phyloP scores from a whole-genome alignment of 2,113 vertebrate species.

The Planiliza haematocheilus region DNA sequence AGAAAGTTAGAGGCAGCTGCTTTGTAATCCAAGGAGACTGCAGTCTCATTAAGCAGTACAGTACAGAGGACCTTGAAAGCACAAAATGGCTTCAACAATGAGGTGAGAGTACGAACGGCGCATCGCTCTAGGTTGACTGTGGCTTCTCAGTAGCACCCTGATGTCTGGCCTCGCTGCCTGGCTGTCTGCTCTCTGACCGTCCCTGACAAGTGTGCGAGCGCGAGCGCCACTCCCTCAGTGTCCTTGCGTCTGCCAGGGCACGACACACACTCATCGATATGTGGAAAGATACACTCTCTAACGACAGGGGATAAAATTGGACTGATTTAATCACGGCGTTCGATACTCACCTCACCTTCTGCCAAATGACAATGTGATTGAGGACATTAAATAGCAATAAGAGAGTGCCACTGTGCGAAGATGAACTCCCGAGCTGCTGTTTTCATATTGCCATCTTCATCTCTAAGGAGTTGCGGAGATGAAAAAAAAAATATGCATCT shows the following conservation, averaged over 20 bases:
- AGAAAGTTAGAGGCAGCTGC: background rate
- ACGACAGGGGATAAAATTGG: slow-evolving; percentile 53
- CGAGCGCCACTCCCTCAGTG: slow-evolving; percentile 59
- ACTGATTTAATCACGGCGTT: slow-evolving; percentile 70
- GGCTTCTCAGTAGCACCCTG: slow-evolving; percentile 63
- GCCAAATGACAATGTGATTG: slow-evolving; percentile 72
- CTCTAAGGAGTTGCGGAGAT: slow-evolving; percentile 29
- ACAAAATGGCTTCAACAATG: slow-evolving; percentile 46
- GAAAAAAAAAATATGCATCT: slow-evolving; percentile 24
- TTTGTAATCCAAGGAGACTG: slow-evolving; percentile 50
- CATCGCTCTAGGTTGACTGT: slow-evolving; percentile 58
- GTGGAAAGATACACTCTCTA: slow-evolving; percentile 66
- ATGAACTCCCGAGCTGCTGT: slow-evolving; percentile 50
- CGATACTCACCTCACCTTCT: slow-evolving; percentile 67
- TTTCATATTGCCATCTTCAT: slow-evolving; percentile 28
- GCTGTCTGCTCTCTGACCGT: slow-evolving; percentile 68
- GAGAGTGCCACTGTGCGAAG: slow-evolving; percentile 37
- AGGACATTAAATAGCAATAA: slow-evolving; percentile 68
- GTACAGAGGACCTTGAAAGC: slow-evolving; percentile 60
- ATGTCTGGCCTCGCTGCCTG: slow-evolving; percentile 57
- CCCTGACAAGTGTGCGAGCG: slow-evolving; percentile 55
- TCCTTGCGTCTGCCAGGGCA: slow-evolving; percentile 64
- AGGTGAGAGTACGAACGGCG: slow-evolving; percentile 27
- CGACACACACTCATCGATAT: slow-evolving; percentile 66
- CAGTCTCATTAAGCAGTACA: slow-evolving; percentile 33